Base-by-base conservation (phyloP, 2,113 vertebrate species). In the Peucedramus taeniatus region DNA sequence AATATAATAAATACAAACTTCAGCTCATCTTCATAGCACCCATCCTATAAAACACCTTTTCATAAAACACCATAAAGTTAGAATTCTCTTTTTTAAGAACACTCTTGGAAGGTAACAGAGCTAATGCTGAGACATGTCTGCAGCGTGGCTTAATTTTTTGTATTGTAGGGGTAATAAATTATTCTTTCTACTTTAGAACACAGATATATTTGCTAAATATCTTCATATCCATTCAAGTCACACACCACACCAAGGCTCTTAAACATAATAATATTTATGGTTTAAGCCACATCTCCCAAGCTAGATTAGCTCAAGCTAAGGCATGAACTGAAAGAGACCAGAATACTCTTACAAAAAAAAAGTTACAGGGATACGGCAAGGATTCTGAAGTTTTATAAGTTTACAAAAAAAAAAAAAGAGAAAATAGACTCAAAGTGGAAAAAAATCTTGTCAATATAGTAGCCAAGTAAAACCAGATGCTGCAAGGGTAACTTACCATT, bases 401-500 rank as follows among this genome's bases (percentile, higher is more conserved):
- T 95, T 83, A 77, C 39, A 63, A 51, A 87, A 91, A 56, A 51
- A 87, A 91, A 56, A 75, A 57, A 51, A 44, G 26, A 86, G 66
- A 94, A 83, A 83, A 87, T 77, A 81, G 50, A 50, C n/a, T 83
- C 60, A 84, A 68, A 93, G 72, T 92, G 49, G 45, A 89, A 97
- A 96, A 95, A 82, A 80, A 89, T 87, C 76, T 92, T 92, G 88
- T 68, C 9, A 0, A 83, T 65, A 86, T 83, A 81, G 71, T 95
- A 97, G 87, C 92, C 95, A 95, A 96, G 96, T 97, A 97, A 97
- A 97, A 96, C 91, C 93, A 93, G 78, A 65, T 16, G 9, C 61
- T 89, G 53, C 89, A 90, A 91, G 82, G 84, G 92, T 96, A 96
- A 94, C 87, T 96, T 95, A 91, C 83, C 94, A 88, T 72, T 92